A percentile compares a stretch with the other conserved stretches of the same genome.
These are phyloP conservation scores for Parambassis ranga DNA, from an alignment of 2,797 vertebrate genomes.

Conservation along the genomic window DNA sequence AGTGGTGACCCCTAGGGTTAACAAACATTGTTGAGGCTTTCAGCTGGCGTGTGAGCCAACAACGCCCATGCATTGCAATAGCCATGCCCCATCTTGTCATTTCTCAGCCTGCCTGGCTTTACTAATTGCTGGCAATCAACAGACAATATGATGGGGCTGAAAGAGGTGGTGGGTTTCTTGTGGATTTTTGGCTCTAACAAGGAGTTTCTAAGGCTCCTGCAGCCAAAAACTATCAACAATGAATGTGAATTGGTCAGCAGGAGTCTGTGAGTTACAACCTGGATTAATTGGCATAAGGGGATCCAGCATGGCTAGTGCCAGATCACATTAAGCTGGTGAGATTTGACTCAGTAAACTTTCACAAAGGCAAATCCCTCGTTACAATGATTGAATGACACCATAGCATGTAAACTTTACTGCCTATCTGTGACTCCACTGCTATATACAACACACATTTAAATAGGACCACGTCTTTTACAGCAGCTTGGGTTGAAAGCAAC, in stretches of 20 bases:
- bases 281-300: constrained; percentile 93
- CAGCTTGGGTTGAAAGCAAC: constrained; percentile 14
- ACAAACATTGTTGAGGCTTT: constrained; percentile 98
- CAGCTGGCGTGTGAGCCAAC: constrained; percentile 89
- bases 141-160: constrained; percentile 85
- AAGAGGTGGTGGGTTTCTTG: constrained; percentile 79
- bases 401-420: constrained; percentile 50
- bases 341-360: constrained; percentile 89
- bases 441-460: constrained; percentile 10
- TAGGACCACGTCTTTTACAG: not conserved
- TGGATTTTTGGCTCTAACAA: constrained; percentile 86
- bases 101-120: constrained; percentile 88
- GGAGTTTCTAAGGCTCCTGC: constrained; percentile 84
- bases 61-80: constrained; percentile 89
- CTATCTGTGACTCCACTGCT: constrained; percentile 19
- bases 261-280: constrained; percentile 90
- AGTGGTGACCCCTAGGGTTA: constrained; percentile 94
- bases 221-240: constrained; percentile 93
- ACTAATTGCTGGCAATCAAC: constrained; percentile 97
- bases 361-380: constrained; percentile 75
- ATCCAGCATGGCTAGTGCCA: constrained; percentile 83
- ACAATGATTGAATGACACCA: constrained; percentile 66
- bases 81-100: constrained; percentile 91
- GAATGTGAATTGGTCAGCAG: constrained; percentile 95
- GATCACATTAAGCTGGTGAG: constrained; percentile 89